Evolutionary conservation across 1,140 invertebrate species (phyloP), one percentile per base, ranked within the genome.

Genomic region (Sminthurides bifidus): DNA sequence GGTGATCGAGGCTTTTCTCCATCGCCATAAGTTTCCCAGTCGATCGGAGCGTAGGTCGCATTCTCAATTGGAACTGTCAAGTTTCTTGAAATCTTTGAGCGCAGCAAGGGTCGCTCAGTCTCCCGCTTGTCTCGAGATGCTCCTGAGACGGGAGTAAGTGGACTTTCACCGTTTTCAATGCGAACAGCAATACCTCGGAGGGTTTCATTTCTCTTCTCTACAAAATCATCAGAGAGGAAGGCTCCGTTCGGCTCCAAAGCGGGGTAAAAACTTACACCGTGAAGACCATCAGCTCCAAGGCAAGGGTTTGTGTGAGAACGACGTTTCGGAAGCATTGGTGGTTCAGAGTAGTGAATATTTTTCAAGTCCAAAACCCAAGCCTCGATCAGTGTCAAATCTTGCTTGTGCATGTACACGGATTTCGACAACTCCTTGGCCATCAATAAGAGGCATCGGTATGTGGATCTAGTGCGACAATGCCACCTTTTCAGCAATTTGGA

Each of bases 271-370:
- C 64, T 60, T 29, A 68, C 61, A 27, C 67, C 67, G 43, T 64
- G 65, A 24, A 68, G 64, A 38, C 66, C 67, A 57, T 68, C 66
- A 37, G 66, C 66, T 27, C 67, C 67, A 10, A 68, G 38, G 48
- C 67, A 68, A 10, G 67, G 67, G 49, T 67, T 66, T n/a, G 55
- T 60, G 29, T 63, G 58, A 15, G 65, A 63, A 17, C 67, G 50
- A 29, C 67, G 48, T 37, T 60, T 55, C 14, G 67, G 66, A 6
- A 68, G 55, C 58, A 68, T 65, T 15, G 66, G 66, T 1, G 67
- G 67, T 52, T 68, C 66, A 1, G 63, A 35, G 31, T 68, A 68
- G 48, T 63, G 66, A 27, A 68, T 60, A 26, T 55, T 52, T 41
- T 59, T 58, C 26, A 68, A 52, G 56, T 68, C 67, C 46, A 54